phyloP scores from a whole-genome alignment of 1,140 invertebrate species.

The Formica selysi region DNA sequence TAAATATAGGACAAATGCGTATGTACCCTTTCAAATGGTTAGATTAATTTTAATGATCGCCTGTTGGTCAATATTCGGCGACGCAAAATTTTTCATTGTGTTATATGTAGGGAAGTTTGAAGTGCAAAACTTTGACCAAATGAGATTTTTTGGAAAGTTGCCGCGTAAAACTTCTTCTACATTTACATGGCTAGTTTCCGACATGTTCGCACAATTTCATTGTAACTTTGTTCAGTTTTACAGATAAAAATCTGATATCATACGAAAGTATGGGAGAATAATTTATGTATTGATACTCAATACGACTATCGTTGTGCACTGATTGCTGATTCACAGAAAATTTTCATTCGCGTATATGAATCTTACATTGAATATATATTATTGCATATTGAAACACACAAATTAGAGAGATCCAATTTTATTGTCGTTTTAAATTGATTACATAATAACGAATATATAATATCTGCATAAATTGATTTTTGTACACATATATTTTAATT shows the following conservation, averaged over 20 bases:
- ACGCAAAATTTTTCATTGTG: constrained; percentile 24
- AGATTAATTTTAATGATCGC: not conserved
- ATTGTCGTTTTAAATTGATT: constrained; percentile 5
- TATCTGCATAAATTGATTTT: constrained; percentile 16
- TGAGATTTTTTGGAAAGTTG: constrained; percentile 38
- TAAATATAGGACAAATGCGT: not conserved
- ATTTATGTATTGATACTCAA: not conserved
- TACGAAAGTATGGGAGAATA: not conserved
- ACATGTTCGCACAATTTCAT: constrained; percentile 44
- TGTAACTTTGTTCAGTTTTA: constrained; percentile 43
- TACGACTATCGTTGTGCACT: not conserved
- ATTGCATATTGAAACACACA: not conserved
- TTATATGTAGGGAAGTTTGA: constrained; percentile 22
- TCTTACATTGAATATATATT: not conserved
- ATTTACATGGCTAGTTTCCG: constrained; percentile 46
- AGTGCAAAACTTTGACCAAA: not conserved
- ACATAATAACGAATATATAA: not conserved
- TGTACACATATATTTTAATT: constrained; percentile 7
- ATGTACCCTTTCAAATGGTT: too few relatives aligned
- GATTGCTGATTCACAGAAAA: constrained; percentile 15
- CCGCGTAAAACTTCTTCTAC: constrained; percentile 41
- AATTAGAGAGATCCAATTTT: not conserved
- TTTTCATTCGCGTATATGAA: not conserved
- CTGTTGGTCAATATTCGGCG: constrained; percentile 18
- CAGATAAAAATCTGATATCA: constrained; percentile 29